A percentile compares a stretch with the other conserved stretches of the same genome.
Conservation (phyloP, 2,797 vertebrate genomes). For the Phataginus tetradactyla region DNA sequence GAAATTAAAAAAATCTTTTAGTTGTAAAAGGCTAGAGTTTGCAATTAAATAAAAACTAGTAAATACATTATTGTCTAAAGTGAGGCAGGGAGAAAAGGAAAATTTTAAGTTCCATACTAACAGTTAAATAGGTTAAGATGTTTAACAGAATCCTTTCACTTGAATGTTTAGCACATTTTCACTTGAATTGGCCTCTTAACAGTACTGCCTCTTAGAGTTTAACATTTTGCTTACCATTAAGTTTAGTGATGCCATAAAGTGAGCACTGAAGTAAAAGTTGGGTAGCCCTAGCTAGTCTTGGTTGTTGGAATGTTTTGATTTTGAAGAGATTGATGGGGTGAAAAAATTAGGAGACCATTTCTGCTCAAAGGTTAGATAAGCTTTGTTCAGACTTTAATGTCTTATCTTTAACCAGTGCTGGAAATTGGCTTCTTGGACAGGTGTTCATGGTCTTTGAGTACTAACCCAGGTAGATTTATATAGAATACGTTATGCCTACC, state of each 20-base stretch:
- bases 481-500: not conserved
- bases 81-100: not conserved
- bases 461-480: not conserved
- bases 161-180: not conserved
- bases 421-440: not conserved
- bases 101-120: not conserved
- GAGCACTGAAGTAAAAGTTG: not conserved
- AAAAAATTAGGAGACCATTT: conserved; percentile 22
- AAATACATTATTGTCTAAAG: conserved; percentile 37
- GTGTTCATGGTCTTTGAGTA: not conserved
- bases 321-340: not conserved
- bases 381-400: not conserved
- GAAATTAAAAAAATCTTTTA: not conserved
- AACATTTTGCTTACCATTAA: not conserved
- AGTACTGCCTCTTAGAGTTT: not conserved
- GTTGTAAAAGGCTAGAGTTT: conserved; percentile 12
- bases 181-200: not conserved
- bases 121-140: not conserved
- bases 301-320: not conserved
- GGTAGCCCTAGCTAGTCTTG: not conserved
- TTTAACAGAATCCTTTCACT: not conserved
- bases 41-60: conserved; percentile 2
- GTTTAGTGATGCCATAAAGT: not conserved
- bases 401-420: not conserved
- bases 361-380: not conserved